Percentiles rank a stretch among this genome's conserved stretches.
Conservation (phyloP, 2,113 vertebrate genomes). For the western clawed frog (Xenopus tropicalis) region DNA sequence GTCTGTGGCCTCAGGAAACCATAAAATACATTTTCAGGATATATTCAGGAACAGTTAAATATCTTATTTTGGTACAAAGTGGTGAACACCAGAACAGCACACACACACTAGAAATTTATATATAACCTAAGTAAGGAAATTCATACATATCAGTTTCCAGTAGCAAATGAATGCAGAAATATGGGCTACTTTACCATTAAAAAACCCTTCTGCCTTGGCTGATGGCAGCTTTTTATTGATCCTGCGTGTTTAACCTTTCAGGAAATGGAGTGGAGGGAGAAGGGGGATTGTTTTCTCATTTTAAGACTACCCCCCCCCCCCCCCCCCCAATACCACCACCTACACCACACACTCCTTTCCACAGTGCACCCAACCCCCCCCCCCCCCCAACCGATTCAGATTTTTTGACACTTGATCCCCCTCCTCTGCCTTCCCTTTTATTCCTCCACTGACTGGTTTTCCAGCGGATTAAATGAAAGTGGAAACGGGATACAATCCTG, state of each 20-base stretch:
- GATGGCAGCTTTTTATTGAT: conserved; percentile 43
- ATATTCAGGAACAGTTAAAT: no score
- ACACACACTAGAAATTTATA: no score
- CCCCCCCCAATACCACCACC: conserved; percentile 1
- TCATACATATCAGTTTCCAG: conserved; percentile 10
- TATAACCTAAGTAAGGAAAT: no score
- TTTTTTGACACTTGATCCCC: conserved; percentile 54
- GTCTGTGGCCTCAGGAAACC: conserved; percentile 14
- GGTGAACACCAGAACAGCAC: no score
- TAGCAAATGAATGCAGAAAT: conserved; percentile 6
- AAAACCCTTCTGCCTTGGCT: conserved; percentile 23
- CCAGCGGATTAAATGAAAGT: conserved; percentile 53
- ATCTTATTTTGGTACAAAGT: no score
- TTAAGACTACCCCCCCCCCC: conserved; percentile 24
- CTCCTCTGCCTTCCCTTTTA: conserved; percentile 35
- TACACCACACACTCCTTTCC: conserved; percentile 25
- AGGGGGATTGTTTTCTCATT: conserved; percentile 37
- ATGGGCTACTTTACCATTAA: conserved; percentile 14
- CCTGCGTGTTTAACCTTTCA: conserved; percentile 44
- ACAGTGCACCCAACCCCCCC: conserved; percentile 39
- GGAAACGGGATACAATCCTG: conserved; percentile 54
- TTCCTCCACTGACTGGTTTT: conserved; percentile 51
- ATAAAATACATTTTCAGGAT: not conserved
- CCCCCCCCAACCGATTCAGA: conserved; percentile 50
- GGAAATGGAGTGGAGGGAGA: conserved; percentile 36